Evolutionary conservation across 2,888 invertebrate species (phyloP).

Genomic region (Caenorhabditis drosophilae): DNA sequence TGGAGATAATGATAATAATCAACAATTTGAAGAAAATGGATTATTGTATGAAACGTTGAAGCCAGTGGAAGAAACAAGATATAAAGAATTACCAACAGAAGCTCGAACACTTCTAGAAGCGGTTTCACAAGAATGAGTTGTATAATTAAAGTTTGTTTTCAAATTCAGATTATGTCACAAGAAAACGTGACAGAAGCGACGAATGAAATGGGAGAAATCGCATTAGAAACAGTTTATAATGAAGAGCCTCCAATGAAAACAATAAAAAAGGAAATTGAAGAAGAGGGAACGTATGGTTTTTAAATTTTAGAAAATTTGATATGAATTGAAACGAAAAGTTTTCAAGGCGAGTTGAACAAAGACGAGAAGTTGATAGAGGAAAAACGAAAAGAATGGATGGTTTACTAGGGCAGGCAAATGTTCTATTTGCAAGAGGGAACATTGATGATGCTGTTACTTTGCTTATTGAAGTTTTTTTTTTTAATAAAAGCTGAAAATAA

Average conservation of each 20-base stretch:
- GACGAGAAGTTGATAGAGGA: constrained; percentile 2
- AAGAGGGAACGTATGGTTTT: background rate
- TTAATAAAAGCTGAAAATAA: no score
- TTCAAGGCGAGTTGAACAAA: background rate
- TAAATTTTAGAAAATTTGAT: background rate
- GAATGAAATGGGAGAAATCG: background rate
- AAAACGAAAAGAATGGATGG: constrained; percentile 51
- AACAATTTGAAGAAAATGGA: constrained; percentile 22
- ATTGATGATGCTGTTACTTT: constrained; percentile 53
- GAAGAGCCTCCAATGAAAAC: background rate
- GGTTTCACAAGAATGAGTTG: no score
- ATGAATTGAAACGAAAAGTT: no score
- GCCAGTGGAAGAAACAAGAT: constrained; percentile 3
- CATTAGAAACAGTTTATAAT: constrained; percentile 6
- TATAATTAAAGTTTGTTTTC: no score
- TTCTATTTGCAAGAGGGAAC: constrained; percentile 57
- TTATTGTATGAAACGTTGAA: no score
- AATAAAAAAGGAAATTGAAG: background rate
- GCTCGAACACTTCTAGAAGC: constrained; percentile 4
- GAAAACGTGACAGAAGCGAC: background rate
- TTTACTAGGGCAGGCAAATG: constrained; percentile 65
- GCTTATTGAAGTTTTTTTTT: constrained; percentile 62
- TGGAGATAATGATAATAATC: constrained; percentile 21
- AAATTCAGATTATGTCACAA: background rate
- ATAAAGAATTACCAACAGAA: constrained; percentile 3